phyloP scores from a whole-genome alignment of 2,113 vertebrate genomes.

The Leucopsar rothschildi region DNA sequence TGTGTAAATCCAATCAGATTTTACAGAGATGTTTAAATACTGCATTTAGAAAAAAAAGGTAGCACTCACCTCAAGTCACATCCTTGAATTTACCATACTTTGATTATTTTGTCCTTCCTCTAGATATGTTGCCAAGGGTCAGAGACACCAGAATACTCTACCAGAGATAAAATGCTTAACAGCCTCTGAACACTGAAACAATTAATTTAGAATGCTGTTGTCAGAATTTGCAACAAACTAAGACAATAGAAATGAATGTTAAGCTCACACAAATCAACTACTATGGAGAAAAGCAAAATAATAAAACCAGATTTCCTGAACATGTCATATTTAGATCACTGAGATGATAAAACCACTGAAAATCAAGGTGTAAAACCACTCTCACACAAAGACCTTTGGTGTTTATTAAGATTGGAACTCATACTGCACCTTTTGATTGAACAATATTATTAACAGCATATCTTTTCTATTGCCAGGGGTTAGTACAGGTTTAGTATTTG shows the following conservation, averaged over 20 bases:
- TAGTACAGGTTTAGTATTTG: neutral
- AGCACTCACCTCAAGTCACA: neutral
- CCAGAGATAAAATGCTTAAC: neutral
- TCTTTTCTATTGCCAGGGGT: neutral
- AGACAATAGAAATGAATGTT: rapidly evolving
- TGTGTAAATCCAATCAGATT: neutral
- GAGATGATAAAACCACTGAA: neutral
- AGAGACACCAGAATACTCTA: neutral
- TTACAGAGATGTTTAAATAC: neutral
- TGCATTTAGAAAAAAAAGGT: neutral
- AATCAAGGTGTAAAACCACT: neutral
- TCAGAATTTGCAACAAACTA: neutral
- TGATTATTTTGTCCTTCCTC: neutral
- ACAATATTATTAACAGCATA: neutral
- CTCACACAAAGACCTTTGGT: neutral
- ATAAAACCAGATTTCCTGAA: neutral
- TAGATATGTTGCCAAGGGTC: neutral
- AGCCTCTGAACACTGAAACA: neutral
- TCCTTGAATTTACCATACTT: neutral
- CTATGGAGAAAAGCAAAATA: neutral
- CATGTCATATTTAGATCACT: neutral
- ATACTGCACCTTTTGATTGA: neutral
- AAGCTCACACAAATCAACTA: neutral
- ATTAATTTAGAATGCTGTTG: neutral
- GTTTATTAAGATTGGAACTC: neutral